phyloP scores from a whole-genome alignment of 1,140 invertebrate species.

The Alviniconcha marisindica region DNA sequence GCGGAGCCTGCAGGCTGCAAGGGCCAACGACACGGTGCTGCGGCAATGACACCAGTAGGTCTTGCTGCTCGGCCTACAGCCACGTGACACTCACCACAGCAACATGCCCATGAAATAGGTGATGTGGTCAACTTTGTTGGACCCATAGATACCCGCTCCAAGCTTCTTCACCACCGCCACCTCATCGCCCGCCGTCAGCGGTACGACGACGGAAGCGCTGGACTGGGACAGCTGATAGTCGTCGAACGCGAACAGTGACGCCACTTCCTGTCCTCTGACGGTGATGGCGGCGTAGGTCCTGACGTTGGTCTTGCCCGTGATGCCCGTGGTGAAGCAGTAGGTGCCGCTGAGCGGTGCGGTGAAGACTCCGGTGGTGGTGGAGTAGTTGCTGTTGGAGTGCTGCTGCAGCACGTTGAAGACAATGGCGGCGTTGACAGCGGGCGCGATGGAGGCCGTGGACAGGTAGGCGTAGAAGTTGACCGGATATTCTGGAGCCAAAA shows the following conservation, averaged over 20 bases:
- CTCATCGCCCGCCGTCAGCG: background rate
- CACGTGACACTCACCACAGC: constrained; percentile 37
- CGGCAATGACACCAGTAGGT: too few relatives aligned
- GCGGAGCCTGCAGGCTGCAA: too few relatives aligned
- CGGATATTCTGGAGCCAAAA: too few relatives aligned
- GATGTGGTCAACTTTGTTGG: background rate
- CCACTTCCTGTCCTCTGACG: background rate
- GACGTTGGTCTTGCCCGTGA: background rate
- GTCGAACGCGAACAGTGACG: constrained; percentile 20
- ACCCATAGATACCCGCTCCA: background rate
- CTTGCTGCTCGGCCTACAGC: too few relatives aligned
- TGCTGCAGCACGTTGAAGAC: background rate
- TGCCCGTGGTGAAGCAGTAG: background rate
- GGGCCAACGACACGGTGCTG: too few relatives aligned
- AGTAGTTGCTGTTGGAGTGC: constrained; percentile 2
- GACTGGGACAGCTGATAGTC: background rate
- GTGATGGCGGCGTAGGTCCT: background rate
- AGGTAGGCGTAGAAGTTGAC: constrained; percentile 27
- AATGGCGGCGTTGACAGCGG: background rate
- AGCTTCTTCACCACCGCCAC: constrained; percentile 25
- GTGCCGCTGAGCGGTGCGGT: background rate
- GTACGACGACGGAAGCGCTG: background rate
- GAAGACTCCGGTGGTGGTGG: constrained; percentile 10
- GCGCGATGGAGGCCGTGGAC: background rate
- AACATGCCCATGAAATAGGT: constrained; percentile 30